Conservation (phyloP, 1,140 invertebrate genomes). For the Aphis gossypii region DNA sequence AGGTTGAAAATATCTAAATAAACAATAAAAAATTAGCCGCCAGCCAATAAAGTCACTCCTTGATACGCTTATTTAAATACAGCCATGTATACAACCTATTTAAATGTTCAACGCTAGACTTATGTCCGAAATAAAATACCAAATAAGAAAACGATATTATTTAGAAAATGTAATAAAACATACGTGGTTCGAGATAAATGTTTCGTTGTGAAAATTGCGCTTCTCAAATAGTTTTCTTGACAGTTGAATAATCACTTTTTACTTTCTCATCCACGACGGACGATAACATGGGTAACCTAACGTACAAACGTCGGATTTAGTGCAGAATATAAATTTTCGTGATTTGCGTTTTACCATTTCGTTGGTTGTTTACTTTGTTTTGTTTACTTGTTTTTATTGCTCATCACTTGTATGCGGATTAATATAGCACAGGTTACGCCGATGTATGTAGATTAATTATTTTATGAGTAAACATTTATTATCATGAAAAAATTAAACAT, state of each 20-base stretch:
- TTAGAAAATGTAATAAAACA: not conserved
- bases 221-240: not conserved
- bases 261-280: not conserved
- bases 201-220: not conserved
- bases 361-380: not conserved
- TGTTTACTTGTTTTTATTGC: not conserved
- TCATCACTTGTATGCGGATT: not conserved
- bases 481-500: not conserved
- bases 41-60: not conserved
- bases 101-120: too few species aligned
- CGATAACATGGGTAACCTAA: not conserved
- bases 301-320: not conserved
- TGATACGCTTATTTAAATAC: not conserved
- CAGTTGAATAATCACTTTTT: slow-evolving; percentile 8
- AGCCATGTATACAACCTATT: not conserved
- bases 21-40: not conserved
- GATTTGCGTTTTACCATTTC: not conserved
- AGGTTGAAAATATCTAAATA: too few species aligned
- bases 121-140: too few species aligned
- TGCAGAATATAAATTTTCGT: not conserved
- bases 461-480: not conserved
- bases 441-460: not conserved
- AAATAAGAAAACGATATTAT: not conserved
- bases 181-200: not conserved
- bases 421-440: not conserved